Percentiles rank a stretch among this genome's conserved stretches.
phyloP scores from a whole-genome alignment of 2,113 vertebrate genomes.

The Hypanus sabinus region DNA sequence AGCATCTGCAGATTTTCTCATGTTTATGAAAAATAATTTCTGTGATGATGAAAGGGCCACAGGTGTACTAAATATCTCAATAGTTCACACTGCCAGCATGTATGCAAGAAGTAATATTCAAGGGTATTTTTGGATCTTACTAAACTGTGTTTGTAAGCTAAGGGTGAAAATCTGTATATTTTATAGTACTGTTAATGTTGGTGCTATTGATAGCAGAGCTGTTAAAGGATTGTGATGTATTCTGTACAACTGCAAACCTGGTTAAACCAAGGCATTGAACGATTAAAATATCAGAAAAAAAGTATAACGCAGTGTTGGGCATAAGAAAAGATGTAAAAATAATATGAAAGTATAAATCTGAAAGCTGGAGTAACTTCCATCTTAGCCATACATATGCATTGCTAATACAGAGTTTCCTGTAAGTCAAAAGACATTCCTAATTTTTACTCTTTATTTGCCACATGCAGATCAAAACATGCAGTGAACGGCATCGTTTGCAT shows the following conservation, averaged over 20 bases:
- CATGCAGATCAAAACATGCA: too few relatives aligned
- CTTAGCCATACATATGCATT: background rate
- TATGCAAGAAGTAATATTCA: background rate
- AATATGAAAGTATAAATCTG: background rate
- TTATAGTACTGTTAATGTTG: background rate
- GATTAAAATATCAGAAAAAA: background rate
- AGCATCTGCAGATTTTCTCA: too few relatives aligned
- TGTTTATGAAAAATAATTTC: background rate
- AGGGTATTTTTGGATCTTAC: background rate
- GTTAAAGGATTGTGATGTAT: background rate
- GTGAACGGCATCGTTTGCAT: too few relatives aligned
- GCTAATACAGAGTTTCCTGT: background rate
- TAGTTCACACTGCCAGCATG: background rate
- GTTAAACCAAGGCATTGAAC: background rate
- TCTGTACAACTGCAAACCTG: background rate
- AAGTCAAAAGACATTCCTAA: background rate
- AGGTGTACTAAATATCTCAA: background rate
- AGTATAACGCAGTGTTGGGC: background rate
- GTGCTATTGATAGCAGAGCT: background rate
- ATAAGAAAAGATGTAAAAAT: background rate
- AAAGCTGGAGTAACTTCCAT: background rate
- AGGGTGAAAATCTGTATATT: background rate
- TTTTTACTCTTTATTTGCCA: background rate
- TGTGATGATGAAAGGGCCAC: too few relatives aligned
- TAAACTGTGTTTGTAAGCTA: background rate